These are phyloP conservation scores for Gambelia wislizenii DNA, from an alignment of 2,797 vertebrate species.

Conservation along the genomic window DNA sequence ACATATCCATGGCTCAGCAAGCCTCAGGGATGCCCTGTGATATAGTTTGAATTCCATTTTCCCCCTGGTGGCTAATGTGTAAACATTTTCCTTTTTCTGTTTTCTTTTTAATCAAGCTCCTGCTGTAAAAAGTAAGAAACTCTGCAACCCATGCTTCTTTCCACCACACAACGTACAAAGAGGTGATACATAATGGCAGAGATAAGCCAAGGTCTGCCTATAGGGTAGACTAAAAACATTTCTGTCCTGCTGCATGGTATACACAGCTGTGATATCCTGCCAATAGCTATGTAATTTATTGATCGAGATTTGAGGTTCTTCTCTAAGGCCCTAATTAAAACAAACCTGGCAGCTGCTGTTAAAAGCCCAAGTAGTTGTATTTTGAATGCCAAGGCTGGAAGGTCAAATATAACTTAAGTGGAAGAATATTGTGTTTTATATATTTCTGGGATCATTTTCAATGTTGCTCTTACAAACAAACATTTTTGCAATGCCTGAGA, in stretches of 20 bases:
- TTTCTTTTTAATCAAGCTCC: slow-evolving; percentile 1
- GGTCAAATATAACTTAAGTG: background rate
- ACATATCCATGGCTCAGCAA: background rate
- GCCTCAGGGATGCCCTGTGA: background rate
- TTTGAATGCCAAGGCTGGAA: background rate
- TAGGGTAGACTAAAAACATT: background rate
- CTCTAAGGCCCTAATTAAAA: slow-evolving; percentile 24
- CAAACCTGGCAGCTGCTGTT: slow-evolving; percentile 14
- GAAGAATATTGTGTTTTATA: background rate
- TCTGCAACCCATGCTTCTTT: background rate
- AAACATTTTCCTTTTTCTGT: background rate
- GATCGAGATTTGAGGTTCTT: background rate
- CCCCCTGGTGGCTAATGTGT: background rate
- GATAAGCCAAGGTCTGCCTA: background rate
- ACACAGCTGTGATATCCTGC: background rate
- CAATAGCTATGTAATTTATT: slow-evolving; percentile 8
- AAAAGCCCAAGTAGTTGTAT: background rate
- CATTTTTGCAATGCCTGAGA: background rate
- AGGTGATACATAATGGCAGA: background rate
- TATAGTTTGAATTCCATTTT: background rate
- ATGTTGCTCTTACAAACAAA: background rate
- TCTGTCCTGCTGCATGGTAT: background rate
- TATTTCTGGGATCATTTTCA: background rate
- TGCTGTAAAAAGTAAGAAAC: background rate
- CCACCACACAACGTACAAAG: background rate